Conservation (phyloP, 2,888 invertebrate genomes). For the Chelonus formosanus region DNA sequence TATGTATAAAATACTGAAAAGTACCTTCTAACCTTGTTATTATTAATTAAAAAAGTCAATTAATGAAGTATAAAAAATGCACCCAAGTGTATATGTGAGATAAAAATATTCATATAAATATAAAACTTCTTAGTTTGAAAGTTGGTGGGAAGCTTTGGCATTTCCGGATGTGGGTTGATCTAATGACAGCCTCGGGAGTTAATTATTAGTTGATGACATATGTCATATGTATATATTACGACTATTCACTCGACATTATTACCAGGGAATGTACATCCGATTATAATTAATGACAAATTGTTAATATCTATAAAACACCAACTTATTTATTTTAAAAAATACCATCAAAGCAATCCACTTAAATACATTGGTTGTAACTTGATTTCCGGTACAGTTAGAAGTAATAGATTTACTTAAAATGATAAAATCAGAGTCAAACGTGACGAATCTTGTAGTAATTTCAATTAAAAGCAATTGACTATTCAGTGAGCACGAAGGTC, state of each 20-base stretch:
- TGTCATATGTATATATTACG: slow-evolving; percentile 13
- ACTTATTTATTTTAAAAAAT: slow-evolving; percentile 8
- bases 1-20: too few relatives aligned
- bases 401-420: not conserved
- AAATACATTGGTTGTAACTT: too few relatives aligned
- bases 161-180: slow-evolving; percentile 54
- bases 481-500: slow-evolving; percentile 23
- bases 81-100: too few relatives aligned
- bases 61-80: too few relatives aligned
- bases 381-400: not conserved
- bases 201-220: slow-evolving; percentile 50
- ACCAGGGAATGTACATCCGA: slow-evolving; percentile 31
- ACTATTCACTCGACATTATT: too few relatives aligned
- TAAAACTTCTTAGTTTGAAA: not conserved
- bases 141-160: slow-evolving; percentile 50
- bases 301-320: not conserved
- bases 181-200: slow-evolving; percentile 48
- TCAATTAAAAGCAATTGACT: slow-evolving; percentile 23
- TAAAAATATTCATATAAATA: too few relatives aligned
- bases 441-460: slow-evolving; percentile 1
- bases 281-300: slow-evolving; percentile 3
- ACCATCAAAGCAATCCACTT: too few relatives aligned
- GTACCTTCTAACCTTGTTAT: too few relatives aligned
- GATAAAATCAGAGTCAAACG: slow-evolving; percentile 7
- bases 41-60: too few relatives aligned